phyloP scores from a whole-genome alignment of 2,888 invertebrate genomes.

The Acronicta psi region DNA sequence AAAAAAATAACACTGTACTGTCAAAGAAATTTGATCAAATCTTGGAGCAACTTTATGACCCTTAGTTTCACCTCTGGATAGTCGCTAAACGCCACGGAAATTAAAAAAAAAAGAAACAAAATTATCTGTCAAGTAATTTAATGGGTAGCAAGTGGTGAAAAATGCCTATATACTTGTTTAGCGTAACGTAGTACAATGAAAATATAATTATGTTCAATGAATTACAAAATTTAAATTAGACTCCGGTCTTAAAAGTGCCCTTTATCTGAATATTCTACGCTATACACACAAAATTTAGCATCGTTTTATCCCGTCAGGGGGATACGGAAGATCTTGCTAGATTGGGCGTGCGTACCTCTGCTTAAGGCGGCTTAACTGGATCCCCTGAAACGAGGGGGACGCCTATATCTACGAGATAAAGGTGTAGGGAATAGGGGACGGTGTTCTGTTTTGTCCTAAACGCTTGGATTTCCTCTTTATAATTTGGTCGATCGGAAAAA shows the following conservation, averaged over 20 bases:
- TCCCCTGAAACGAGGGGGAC: slow-evolving; percentile 49
- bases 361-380: slow-evolving; percentile 65
- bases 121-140: too few species aligned
- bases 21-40: too few species aligned
- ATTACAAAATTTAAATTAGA: not conserved
- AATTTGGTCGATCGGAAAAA: slow-evolving; percentile 49
- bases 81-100: too few species aligned
- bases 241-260: not conserved
- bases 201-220: not conserved
- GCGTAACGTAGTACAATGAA: not conserved
- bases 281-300: slow-evolving; percentile 41
- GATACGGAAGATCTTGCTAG: slow-evolving; percentile 53
- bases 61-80: too few species aligned
- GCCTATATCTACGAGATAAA: slow-evolving; percentile 51
- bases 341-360: slow-evolving; percentile 62
- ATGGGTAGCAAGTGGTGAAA: too few species aligned
- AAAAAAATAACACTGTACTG: too few species aligned
- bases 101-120: too few species aligned
- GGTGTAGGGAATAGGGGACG: slow-evolving; percentile 29
- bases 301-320: slow-evolving; percentile 27
- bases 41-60: too few species aligned
- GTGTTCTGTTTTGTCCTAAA: slow-evolving; percentile 41
- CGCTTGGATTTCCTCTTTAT: slow-evolving; percentile 28
- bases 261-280: slow-evolving; percentile 6
- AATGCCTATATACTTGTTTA: too few species aligned